A percentile compares a stretch with the other conserved stretches of the same genome.
Conservation (phyloP, 2,888 invertebrate species). For the Xylocampa areola region DNA sequence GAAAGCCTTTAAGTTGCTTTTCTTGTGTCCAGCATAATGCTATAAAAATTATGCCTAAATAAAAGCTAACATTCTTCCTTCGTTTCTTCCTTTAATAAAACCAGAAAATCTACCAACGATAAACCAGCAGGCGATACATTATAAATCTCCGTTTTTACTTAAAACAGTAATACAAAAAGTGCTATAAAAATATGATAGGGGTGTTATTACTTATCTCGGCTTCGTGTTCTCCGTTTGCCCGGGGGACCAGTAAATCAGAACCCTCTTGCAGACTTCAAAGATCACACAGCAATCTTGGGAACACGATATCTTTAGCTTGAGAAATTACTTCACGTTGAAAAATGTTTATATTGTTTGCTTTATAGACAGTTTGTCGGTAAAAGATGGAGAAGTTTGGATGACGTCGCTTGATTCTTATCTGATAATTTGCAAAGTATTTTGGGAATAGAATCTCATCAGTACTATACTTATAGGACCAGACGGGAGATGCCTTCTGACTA, state of each 20-base stretch:
- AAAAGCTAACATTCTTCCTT: neutral
- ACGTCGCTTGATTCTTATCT: slow-evolving; percentile 41
- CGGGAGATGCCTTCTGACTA: too few relatives aligned
- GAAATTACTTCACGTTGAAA: slow-evolving; percentile 66
- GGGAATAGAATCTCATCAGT: too few relatives aligned
- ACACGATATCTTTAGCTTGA: slow-evolving; percentile 69
- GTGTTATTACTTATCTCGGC: slow-evolving; percentile 74
- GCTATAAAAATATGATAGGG: slow-evolving; percentile 74
- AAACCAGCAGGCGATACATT: slow-evolving; percentile 52
- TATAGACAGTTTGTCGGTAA: slow-evolving; percentile 34
- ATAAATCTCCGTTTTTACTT: slow-evolving; percentile 69
- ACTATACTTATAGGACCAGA: too few relatives aligned
- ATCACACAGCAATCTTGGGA: slow-evolving; percentile 75
- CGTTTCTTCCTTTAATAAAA: slow-evolving; percentile 10
- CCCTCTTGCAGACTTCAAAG: slow-evolving; percentile 78
- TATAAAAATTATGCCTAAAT: too few relatives aligned
- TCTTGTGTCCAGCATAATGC: too few relatives aligned
- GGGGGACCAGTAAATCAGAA: slow-evolving; percentile 76
- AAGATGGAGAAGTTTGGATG: slow-evolving; percentile 8
- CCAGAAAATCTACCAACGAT: slow-evolving; percentile 17
- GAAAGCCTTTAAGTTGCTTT: too few relatives aligned
- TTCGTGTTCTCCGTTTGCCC: slow-evolving; percentile 59
- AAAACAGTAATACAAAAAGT: slow-evolving; percentile 70
- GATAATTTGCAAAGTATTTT: too few relatives aligned
- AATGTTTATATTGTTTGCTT: slow-evolving; percentile 56